Percentiles rank a stretch among this genome's conserved stretches.
Evolutionary conservation across 2,888 invertebrate species (phyloP).

Genomic region (Chesias legatella): DNA sequence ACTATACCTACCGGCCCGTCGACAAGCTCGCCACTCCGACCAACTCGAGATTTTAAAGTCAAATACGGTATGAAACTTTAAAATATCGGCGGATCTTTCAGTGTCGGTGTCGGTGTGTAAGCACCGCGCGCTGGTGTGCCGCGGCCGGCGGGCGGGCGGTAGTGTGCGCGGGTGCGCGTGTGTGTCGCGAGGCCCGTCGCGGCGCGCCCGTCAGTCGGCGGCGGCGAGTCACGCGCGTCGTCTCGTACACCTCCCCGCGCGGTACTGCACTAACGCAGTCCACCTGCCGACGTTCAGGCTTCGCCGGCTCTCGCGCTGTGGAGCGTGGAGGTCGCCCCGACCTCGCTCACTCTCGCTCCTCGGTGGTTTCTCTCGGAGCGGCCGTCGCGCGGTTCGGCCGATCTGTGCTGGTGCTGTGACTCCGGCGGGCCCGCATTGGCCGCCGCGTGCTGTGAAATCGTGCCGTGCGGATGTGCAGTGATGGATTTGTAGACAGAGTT

Average conservation of each 20-base stretch:
- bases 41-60: conserved; percentile 72
- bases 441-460: conserved; percentile 64
- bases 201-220: conserved; percentile 78
- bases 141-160: conserved; percentile 38
- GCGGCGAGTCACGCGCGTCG: conserved; percentile 77
- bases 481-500: conserved; percentile 73
- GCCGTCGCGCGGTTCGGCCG: conserved; percentile 34
- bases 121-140: conserved; percentile 38
- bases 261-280: conserved; percentile 54
- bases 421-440: too few relatives aligned
- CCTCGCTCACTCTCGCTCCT: conserved; percentile 59
- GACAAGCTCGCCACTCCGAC: conserved; percentile 52
- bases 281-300: conserved; percentile 65
- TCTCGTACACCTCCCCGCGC: conserved; percentile 60
- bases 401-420: conserved; percentile 42
- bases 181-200: conserved; percentile 67
- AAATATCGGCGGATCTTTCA: conserved; percentile 62
- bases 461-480: conserved; percentile 80
- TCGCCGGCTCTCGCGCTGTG: conserved; percentile 70
- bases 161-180: conserved; percentile 68
- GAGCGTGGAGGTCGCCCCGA: conserved; percentile 68
- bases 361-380: conserved; percentile 52
- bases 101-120: conserved; percentile 29
- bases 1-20: conserved; percentile 53
- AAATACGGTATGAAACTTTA: conserved; percentile 72